These are phyloP conservation scores for Vanessa tameamea DNA, from an alignment of 1,140 invertebrate genomes.

Conservation along the genomic window DNA sequence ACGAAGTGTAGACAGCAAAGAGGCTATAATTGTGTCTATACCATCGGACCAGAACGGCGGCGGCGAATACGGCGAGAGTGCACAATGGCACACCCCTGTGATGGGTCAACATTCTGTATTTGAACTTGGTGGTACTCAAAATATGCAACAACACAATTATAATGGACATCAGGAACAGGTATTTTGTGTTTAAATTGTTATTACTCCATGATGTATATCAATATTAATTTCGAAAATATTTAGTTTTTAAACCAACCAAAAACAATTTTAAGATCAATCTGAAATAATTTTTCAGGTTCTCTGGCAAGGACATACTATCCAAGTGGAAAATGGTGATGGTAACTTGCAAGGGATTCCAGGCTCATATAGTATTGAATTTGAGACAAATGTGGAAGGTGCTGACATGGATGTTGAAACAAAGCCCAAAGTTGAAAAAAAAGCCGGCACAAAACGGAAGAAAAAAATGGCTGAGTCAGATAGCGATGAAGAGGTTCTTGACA, in stretches of 20 bases:
- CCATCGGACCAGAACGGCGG: slow-evolving; percentile 70
- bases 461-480: slow-evolving; percentile 72
- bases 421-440: slow-evolving; percentile 78
- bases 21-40: slow-evolving; percentile 78
- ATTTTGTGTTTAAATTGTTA: slow-evolving; percentile 20
- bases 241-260: no score
- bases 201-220: background rate
- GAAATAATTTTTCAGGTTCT: slow-evolving; percentile 76
- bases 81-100: slow-evolving; percentile 83
- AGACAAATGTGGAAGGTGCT: slow-evolving; percentile 58
- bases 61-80: slow-evolving; percentile 77
- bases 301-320: slow-evolving; percentile 83
- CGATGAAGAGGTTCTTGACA: slow-evolving; percentile 77
- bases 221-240: no score
- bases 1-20: slow-evolving; percentile 80
- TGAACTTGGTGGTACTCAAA: slow-evolving; percentile 65
- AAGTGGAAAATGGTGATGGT: slow-evolving; percentile 78
- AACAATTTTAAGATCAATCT: background rate
- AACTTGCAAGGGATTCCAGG: slow-evolving; percentile 61
- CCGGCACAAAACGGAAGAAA: slow-evolving; percentile 78
- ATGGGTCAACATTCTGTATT: slow-evolving; percentile 79
- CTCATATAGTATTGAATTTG: slow-evolving; percentile 69
- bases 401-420: slow-evolving; percentile 75
- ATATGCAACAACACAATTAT: slow-evolving; percentile 73
- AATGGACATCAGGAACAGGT: slow-evolving; percentile 78